Evolutionary conservation across 1,140 invertebrate species (phyloP), one percentile per base, ranked within the genome.

Genomic region (Arctopsyche grandis): DNA sequence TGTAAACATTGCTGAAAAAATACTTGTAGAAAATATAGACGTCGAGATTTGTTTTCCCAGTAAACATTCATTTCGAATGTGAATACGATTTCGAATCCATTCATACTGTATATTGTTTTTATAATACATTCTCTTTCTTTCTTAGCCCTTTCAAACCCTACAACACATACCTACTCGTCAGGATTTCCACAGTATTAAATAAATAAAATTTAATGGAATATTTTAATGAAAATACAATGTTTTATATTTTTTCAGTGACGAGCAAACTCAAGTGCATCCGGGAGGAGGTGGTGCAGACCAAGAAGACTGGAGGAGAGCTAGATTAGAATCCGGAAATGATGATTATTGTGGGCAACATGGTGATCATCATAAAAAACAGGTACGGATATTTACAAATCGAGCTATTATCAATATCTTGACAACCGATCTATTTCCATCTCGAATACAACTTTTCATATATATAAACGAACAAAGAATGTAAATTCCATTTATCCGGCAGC

Each of bases 341-440:
- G 80, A 81, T 60, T 80, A 75, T 69, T 81, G 79, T 58, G 79
- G 69, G 9, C 79, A 79, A 56, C 80, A 83, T 44, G 78, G 79
- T n/a, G 77, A 82, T n/a, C 81, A 82, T 60, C 78, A 79, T 29
- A 75, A 79, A 60, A 82, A 76, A 80, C 78, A 43, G 76, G 81
- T 82, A n/a, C 29, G 78, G 38, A 7, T 16, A 60, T 38, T 26
- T 43, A 74, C 24, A 43, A 43, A 43, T 16, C 14, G n/a, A n/a
- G n/a, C n/a, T n/a, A n/a, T n/a, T n/a, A n/a, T n/a, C n/a, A n/a
- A n/a, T n/a, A n/a, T n/a, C n/a, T n/a, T n/a, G n/a, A n/a, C n/a
- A 52, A 9, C 9, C 9, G n/a, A 52, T 10, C 46, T n/a, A n/a
- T 9, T n/a, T 52, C 46, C n/a, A 9, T n/a, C n/a, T n/a, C n/a